Percentiles rank a stretch among this genome's conserved stretches.
phyloP scores from a whole-genome alignment of 2,888 invertebrate genomes.

The Troilus luridus region DNA sequence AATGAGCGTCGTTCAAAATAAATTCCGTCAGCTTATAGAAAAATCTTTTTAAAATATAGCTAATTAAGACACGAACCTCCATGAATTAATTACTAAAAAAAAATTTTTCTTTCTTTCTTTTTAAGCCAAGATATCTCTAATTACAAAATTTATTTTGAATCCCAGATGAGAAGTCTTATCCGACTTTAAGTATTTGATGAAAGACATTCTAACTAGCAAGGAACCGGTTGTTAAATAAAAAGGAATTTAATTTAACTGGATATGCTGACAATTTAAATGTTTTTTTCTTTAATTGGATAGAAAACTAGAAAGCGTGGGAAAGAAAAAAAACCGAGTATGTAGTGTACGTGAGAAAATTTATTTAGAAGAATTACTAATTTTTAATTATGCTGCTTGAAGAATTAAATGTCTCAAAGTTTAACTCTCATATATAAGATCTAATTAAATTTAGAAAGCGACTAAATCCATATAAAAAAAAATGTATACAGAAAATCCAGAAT shows the following conservation, averaged over 20 bases:
- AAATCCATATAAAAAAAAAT: too few species aligned
- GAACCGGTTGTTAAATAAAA: conserved; percentile 16
- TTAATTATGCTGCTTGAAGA: too few species aligned
- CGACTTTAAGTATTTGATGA: neutral
- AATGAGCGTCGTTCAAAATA: too few species aligned
- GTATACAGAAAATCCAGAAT: too few species aligned
- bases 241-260: neutral
- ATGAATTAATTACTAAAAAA: too few species aligned
- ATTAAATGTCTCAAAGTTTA: neutral
- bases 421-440: too few species aligned
- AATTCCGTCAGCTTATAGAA: too few species aligned
- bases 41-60: too few species aligned
- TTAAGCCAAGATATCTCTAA: neutral
- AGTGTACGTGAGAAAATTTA: neutral
- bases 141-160: neutral
- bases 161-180: neutral
- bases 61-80: too few species aligned
- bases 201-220: neutral
- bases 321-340: neutral
- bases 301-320: conserved; percentile 40
- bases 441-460: too few species aligned
- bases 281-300: conserved; percentile 13
- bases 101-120: neutral
- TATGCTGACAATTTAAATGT: neutral
- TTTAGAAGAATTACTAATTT: neutral